Conservation (phyloP, 2,888 invertebrate species). For the Cerastoderma edule region DNA sequence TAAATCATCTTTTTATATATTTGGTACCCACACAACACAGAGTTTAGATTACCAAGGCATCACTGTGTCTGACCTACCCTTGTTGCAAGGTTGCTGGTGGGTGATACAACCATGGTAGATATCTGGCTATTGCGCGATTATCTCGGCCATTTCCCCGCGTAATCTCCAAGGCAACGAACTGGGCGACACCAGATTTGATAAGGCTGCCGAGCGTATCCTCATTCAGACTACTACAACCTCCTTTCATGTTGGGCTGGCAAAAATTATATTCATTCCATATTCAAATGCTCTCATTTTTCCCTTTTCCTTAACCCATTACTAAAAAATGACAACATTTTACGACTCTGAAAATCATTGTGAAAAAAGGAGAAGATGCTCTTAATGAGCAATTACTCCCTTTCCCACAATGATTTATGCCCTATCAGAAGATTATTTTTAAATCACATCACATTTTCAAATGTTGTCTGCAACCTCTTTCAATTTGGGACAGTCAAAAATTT, state of each 20-base stretch:
- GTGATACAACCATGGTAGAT: constrained; percentile 95
- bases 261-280: background rate
- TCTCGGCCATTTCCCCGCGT: constrained; percentile 92
- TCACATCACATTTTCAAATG: too few species aligned
- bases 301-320: too few species aligned
- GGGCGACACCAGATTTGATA: constrained; percentile 96
- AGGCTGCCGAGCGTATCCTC: constrained; percentile 98
- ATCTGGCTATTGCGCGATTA: constrained; percentile 91
- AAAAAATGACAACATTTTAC: background rate
- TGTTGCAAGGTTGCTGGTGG: constrained; percentile 92
- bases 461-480: too few species aligned
- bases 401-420: too few species aligned
- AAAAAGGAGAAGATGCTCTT: too few species aligned
- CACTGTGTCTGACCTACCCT: too few species aligned
- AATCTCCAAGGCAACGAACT: constrained; percentile 93
- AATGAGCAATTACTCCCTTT: too few species aligned
- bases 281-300: background rate
- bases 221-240: constrained; percentile 85
- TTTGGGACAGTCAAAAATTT: too few species aligned
- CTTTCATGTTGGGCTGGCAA: constrained; percentile 89
- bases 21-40: too few species aligned
- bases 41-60: too few species aligned
- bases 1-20: too few species aligned
- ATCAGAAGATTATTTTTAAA: too few species aligned
- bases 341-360: background rate